A percentile compares a stretch with the other conserved stretches of the same genome.
These are phyloP conservation scores for Notothenia coriiceps DNA, from an alignment of 2,113 vertebrate genomes.

Conservation along the genomic window DNA sequence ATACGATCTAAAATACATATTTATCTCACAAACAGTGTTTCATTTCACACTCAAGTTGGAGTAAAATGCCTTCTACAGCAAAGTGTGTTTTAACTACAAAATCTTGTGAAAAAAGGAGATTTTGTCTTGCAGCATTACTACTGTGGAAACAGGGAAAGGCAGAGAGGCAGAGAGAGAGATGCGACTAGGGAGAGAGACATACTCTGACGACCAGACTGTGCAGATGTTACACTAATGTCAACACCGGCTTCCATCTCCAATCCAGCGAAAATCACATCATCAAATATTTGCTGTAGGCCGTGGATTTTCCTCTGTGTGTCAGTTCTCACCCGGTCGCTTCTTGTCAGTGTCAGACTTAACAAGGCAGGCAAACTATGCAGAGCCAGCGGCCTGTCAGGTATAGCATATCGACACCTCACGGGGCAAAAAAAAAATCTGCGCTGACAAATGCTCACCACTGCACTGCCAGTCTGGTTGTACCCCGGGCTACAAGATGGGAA, in stretches of 20 bases:
- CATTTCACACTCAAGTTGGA: neutral
- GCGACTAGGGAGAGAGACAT: constrained; percentile 42
- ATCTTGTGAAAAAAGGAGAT: neutral
- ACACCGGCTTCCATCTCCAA: constrained; percentile 70
- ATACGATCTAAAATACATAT: neutral
- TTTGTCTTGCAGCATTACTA: neutral
- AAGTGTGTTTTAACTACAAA: neutral
- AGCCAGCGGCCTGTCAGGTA: constrained; percentile 77
- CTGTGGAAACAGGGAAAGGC: neutral
- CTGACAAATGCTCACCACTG: constrained; percentile 71
- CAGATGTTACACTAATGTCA: constrained; percentile 76
- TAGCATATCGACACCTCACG: constrained; percentile 74
- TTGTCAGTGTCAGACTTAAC: constrained; percentile 78
- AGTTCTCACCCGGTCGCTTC: constrained; percentile 68
- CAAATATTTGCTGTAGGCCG: constrained; percentile 83
- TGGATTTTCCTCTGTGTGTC: constrained; percentile 68
- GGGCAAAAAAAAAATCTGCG: constrained; percentile 67
- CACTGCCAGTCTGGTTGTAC: constrained; percentile 58
- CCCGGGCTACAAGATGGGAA: constrained; percentile 42
- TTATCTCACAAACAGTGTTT: neutral
- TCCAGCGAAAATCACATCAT: constrained; percentile 77
- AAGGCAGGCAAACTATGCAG: constrained; percentile 66
- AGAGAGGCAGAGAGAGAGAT: neutral
- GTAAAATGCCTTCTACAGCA: neutral
- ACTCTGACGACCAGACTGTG: constrained; percentile 46